Base-by-base conservation (phyloP, 2,113 vertebrate genomes). In the Aegotheles bennettii region DNA sequence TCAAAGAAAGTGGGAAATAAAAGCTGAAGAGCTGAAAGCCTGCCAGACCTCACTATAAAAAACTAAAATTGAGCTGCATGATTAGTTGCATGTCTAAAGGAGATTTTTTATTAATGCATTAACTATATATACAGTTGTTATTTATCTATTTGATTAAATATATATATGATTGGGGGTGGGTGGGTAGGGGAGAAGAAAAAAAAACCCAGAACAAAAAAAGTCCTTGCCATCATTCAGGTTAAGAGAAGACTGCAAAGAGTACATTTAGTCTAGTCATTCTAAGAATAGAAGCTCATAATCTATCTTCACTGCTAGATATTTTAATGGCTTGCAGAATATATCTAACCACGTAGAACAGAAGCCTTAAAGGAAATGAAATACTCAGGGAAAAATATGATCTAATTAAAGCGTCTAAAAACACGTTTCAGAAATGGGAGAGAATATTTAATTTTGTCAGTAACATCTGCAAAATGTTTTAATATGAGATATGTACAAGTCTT, bases 371-470 rank as follows among this genome's bases (percentile, higher is more conserved):
- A 95, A 97, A 95, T 84, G 0, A 95, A 94, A 86, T 71, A 77
- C 82, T 87, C 54, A 8, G 33, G 59, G 43, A 70, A 93, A 96
- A 89, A 94, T 90, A 96, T 31, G 54, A 89, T 73, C 87, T 82
- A 96, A 97, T 97, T 95, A 97, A 94, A 94, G 61, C 18, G 0
- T 91, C 89, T 87, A 65, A 64, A 96, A 94, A 95, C 94, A 93
- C 5, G 0, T 95, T 95, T 90, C 91, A 91, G 67, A 95, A 97
- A 94, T 24, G 45, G 68, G 70, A 94, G n/a, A 45, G 40, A 74
- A 73, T 88, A 67, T 92, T 77, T 84, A 91, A 94, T 81, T 92
- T 87, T 87, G 64, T 54, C 59, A 60, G 81, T 38, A 83, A 87
- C 71, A 93, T 84, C 87, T 70, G 91, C 64, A 90, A 91, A 91